A percentile compares a stretch with the other conserved stretches of the same genome.
These are phyloP conservation scores for Upupa epops DNA, from an alignment of 2,113 vertebrate genomes.

Conservation along the genomic window DNA sequence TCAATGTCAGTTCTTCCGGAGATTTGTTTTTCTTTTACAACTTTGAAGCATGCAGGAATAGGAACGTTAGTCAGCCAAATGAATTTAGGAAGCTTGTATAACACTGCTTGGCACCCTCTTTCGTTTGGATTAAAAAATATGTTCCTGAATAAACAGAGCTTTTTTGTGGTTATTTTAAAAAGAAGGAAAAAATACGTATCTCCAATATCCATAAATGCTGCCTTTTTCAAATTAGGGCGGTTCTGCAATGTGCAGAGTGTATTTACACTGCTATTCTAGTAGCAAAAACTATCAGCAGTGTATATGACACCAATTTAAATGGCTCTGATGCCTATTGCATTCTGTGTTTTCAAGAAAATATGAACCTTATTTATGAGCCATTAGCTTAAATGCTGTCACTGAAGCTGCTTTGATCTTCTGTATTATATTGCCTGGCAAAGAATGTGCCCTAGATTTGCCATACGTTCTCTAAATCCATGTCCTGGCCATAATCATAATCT, in stretches of 20 bases:
- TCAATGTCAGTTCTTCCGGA: constrained; percentile 23
- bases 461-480: not conserved
- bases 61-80: constrained; percentile 57
- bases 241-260: not conserved
- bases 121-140: not conserved
- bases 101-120: constrained; percentile 32
- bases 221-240: not conserved
- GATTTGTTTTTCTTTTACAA: constrained; percentile 27
- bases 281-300: not conserved
- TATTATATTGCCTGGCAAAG: not conserved
- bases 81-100: constrained; percentile 68
- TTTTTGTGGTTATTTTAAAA: constrained; percentile 19
- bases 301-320: not conserved
- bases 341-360: constrained; percentile 16
- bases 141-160: constrained; percentile 4
- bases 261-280: not conserved
- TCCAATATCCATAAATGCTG: not conserved
- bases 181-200: not conserved
- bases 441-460: not conserved
- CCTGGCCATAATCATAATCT: not conserved
- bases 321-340: not conserved
- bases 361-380: not conserved
- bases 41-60: constrained; percentile 38
- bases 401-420: constrained; percentile 32
- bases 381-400: constrained; percentile 4